Evolutionary conservation across 2,113 vertebrate genomes (phyloP), one percentile per base, ranked within the genome.

Genomic region (Crotalus viridis): DNA sequence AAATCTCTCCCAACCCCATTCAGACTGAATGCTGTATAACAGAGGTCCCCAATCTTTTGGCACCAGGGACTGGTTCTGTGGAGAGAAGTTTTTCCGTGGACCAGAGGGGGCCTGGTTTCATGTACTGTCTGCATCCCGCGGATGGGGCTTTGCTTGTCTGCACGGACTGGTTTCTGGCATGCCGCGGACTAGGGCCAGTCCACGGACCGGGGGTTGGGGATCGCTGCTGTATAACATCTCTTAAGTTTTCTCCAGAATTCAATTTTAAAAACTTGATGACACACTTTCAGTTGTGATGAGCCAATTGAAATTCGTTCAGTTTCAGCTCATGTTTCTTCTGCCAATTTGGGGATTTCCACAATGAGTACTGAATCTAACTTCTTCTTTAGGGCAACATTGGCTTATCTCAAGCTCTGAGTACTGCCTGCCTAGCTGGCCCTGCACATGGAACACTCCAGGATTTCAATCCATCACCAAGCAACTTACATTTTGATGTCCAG

Each of bases 121-220:
- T 51, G 48, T 51, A 51, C 48, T 51, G 1, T 51, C 48, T 51
- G 48, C 48, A 51, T 51, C 48, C 48, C 1, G 0, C 8, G 8
- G 48, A 51, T 51, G 48, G 48, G 48, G 8, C 8, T 51, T 51
- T 51, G 48, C 48, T 51, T 51, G 8, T 51, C 48, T 51, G 48
- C 48, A 51, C 1, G 0, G 48, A 10, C 48, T 51, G 48, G 48
- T 51, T 51, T 51, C 48, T 51, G 48, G 48, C 48, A 51, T 10
- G 48, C 48, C 8, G 1, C 1, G 0, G 8, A 0, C 48, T 1
- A 0, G 48, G 48, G 8, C 48, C 8, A 1, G 48, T 51, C 48
- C 48, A 51, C 48, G 1, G 48, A 51, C 8, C 9, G 8, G 48
- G 8, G 48, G 48, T 51, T 51, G 48, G 48, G 48, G 8, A 51